phyloP scores from a whole-genome alignment of 2,113 vertebrate species.

The Pholis gunnellus region DNA sequence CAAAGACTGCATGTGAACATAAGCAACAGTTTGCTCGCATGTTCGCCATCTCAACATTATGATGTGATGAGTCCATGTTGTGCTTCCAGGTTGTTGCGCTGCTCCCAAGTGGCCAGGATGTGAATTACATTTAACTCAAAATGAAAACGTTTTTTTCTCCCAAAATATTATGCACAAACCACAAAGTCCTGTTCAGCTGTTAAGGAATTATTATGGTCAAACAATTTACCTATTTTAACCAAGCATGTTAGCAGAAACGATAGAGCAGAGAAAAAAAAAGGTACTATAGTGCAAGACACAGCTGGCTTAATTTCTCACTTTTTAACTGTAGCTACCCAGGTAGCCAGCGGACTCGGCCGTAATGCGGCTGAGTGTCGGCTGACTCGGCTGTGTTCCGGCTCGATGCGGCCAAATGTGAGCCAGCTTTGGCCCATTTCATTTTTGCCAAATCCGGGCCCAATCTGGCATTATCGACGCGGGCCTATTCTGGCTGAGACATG shows the following conservation, averaged over 20 bases:
- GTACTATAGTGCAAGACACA: not conserved
- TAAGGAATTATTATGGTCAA: not conserved
- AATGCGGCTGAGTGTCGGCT: no score
- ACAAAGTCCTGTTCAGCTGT: not conserved
- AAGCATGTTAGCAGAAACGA: no score
- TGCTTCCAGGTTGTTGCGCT: not conserved
- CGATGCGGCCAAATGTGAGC: no score
- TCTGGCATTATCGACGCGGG: no score
- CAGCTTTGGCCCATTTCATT: no score
- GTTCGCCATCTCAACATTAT: not conserved
- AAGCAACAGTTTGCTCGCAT: not conserved
- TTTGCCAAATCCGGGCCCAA: no score
- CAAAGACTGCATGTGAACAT: not conserved
- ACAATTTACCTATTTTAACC: not conserved
- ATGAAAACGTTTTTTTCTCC: not conserved
- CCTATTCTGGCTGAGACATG: no score
- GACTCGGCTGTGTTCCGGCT: no score
- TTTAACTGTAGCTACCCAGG: no score
- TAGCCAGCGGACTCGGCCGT: no score
- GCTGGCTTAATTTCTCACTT: no score
- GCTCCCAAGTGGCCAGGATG: constrained; percentile 22
- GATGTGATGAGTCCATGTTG: not conserved
- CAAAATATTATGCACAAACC: not conserved
- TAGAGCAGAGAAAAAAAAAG: no score
- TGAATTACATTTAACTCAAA: not conserved